Evolutionary conservation across 1,140 invertebrate species (phyloP).

Genomic region (Rhopalosiphum padi): DNA sequence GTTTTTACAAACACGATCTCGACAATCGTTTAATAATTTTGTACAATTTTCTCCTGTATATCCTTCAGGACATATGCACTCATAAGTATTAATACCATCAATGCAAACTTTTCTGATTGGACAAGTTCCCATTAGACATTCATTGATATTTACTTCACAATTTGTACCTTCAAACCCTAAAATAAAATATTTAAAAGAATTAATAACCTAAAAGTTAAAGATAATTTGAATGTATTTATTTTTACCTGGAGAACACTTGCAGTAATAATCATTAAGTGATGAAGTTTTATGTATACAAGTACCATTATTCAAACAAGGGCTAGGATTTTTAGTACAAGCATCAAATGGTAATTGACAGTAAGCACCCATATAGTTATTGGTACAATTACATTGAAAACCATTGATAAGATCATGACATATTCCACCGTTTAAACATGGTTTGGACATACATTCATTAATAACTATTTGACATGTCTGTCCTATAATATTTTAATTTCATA

Average conservation of each 20-base stretch:
- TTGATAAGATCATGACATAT: slow-evolving; percentile 87
- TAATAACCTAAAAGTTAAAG: slow-evolving; percentile 76
- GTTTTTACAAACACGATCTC: slow-evolving; percentile 67
- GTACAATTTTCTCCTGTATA: slow-evolving; percentile 80
- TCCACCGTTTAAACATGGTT: slow-evolving; percentile 87
- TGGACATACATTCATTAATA: slow-evolving; percentile 87
- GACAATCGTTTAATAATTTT: slow-evolving; percentile 67
- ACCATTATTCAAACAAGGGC: slow-evolving; percentile 83
- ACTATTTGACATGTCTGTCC: slow-evolving; percentile 91
- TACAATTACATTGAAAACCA: slow-evolving; percentile 84
- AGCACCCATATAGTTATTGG: slow-evolving; percentile 88
- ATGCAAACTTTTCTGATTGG: slow-evolving; percentile 88
- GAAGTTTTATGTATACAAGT: slow-evolving; percentile 86
- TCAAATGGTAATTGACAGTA: slow-evolving; percentile 90
- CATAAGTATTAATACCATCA: slow-evolving; percentile 87
- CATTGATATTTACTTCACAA: slow-evolving; percentile 88
- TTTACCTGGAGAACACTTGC: slow-evolving; percentile 74
- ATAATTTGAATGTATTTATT: not conserved
- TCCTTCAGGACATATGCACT: slow-evolving; percentile 87
- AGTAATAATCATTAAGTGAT: slow-evolving; percentile 86
- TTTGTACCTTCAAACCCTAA: slow-evolving; percentile 87
- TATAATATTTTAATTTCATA: slow-evolving; percentile 74
- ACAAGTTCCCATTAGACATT: slow-evolving; percentile 85
- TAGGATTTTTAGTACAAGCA: slow-evolving; percentile 87
- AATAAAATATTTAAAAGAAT: slow-evolving; percentile 80